Percentiles rank a stretch among this genome's conserved stretches.
Conservation (phyloP, 2,888 invertebrate species). For the Uloborus plumipes region DNA sequence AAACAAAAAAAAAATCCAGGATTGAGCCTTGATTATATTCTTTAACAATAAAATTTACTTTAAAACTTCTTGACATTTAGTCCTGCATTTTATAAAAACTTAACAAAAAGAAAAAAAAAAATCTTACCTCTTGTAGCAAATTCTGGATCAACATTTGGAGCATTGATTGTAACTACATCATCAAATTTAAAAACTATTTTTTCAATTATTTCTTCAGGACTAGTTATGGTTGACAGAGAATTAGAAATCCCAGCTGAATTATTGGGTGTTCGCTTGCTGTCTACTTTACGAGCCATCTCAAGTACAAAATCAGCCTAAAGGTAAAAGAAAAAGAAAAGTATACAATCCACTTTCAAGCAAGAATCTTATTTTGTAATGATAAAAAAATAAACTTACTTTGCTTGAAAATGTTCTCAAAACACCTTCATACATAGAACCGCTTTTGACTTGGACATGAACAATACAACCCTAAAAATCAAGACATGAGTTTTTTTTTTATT, state of each 20-base stretch:
- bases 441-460: constrained; percentile 76
- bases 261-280: constrained; percentile 69
- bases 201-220: constrained; percentile 80
- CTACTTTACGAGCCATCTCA: constrained; percentile 87
- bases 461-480: constrained; percentile 69
- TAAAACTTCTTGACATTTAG: not conserved
- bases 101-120: not conserved
- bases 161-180: constrained; percentile 86
- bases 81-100: not conserved
- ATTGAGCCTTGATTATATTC: no score
- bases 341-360: not conserved
- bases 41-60: not conserved
- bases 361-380: not conserved
- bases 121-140: constrained; percentile 83
- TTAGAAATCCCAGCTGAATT: constrained; percentile 57
- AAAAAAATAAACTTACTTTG: constrained; percentile 67
- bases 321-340: constrained; percentile 6
- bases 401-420: constrained; percentile 90
- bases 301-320: constrained; percentile 86
- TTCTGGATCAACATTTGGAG: constrained; percentile 88
- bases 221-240: constrained; percentile 59
- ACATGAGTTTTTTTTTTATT: not conserved
- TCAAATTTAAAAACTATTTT: constrained; percentile 85
- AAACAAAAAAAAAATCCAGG: no score
- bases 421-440: constrained; percentile 89